Evolutionary conservation across 2,113 vertebrate genomes (phyloP), one percentile per base, ranked within the genome.

Genomic region (Delphinus delphis): DNA sequence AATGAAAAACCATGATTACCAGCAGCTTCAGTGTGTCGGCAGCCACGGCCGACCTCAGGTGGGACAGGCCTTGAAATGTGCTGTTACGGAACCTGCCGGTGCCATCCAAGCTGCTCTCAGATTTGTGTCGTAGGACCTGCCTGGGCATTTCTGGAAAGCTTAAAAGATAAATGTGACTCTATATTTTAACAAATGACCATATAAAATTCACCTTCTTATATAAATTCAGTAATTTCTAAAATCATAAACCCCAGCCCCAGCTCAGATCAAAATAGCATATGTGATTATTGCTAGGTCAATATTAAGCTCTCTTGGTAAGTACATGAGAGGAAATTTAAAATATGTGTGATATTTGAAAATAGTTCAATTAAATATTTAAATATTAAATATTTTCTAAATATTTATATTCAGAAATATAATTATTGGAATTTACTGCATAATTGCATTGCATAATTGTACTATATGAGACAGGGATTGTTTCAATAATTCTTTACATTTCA

Each of bases 81-180:
- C 8, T 6, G 8, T 0, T 0, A 2, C 3, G 2, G 47, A 31
- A 4, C 28, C 33, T 0, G 14, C 8, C 2, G 14, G 26, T 0
- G 3, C 25, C 38, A 25, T 1, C 25, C 0, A 4, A 74, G 26
- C 41, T 31, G 31, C 17, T 3, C 1, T 60, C 33, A 25, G 82
- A 28, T 10, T 8, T 15, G 14, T 11, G 70, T n/a, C 55, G 0
- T 5, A 0, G 25, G 36, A 38, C 50, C 4, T 0, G 33, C 58
- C 36, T 23, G 26, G 18, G 33, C 36, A 0, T 14, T 8, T 33
- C 41, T 33, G 31, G 58, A 25, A 65, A 31, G 44, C 74, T 87
- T 17, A 3, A 47, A 41, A 82, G 50, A 38, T 1, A 20, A 23
- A 9, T 2, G 53, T 8, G 55, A 15, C 62, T 68, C 28, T 6